Conservation (phyloP, 2,797 vertebrate genomes). For the Schizopygopsis pylzovi region DNA sequence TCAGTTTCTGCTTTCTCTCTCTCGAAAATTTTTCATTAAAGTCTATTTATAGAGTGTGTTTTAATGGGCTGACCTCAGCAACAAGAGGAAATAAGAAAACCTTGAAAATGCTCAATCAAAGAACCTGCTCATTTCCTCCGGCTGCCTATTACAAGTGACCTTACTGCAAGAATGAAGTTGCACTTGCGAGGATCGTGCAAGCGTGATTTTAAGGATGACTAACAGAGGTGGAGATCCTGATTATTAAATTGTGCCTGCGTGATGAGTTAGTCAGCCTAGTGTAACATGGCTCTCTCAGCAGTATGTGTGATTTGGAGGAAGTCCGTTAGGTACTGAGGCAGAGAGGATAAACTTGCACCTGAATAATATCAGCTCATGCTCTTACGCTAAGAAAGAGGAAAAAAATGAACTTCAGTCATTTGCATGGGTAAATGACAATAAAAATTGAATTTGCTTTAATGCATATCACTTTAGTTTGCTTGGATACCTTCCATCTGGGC, state of each 20-base stretch:
- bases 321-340: conserved; percentile 66
- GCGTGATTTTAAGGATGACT: background rate
- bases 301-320: conserved; percentile 69
- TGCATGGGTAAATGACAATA: background rate
- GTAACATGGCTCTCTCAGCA: conserved; percentile 70
- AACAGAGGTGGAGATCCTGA: conserved; percentile 57
- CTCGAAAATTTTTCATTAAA: conserved; percentile 39
- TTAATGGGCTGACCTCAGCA: conserved; percentile 32
- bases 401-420: background rate
- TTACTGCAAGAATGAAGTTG: conserved; percentile 53
- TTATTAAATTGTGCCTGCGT: conserved; percentile 69
- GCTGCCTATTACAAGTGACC: conserved; percentile 11
- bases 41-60: conserved; percentile 58
- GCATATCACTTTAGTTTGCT: background rate
- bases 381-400: background rate
- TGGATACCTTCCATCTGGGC: background rate
- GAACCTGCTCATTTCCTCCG: conserved; percentile 34
- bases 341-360: background rate
- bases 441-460: background rate
- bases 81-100: conserved; percentile 38
- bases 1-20: conserved; percentile 29
- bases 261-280: conserved; percentile 65
- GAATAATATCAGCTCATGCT: background rate
- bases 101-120: conserved; percentile 45
- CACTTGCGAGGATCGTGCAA: background rate